Base-by-base conservation (phyloP, 2,888 invertebrate genomes). In the Lasioglossum vierecki region DNA sequence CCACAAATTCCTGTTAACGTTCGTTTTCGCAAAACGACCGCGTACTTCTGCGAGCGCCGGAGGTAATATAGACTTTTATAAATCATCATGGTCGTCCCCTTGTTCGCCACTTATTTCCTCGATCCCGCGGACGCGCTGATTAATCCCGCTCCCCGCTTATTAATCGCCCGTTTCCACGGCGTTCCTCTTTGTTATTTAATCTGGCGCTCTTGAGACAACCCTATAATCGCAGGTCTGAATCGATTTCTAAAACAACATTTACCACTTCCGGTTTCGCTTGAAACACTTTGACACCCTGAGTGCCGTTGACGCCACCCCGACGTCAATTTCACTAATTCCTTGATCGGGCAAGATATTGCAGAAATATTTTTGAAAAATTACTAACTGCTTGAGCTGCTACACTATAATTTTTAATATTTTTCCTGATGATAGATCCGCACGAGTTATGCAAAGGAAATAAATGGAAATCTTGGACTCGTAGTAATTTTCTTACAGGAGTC, bases 1-100 rank as follows among this genome's bases (percentile, higher is more conserved):
- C 82, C 79, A 82, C 74, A 84, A 86, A 80, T 89, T 87, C 80
- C 79, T 73, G 41, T 71, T 81, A 76, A 57, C 79, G 76, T 81
- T 83, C 77, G 80, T 84, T 88, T 86, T 77, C 80, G 73, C 49
- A 30, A 77, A 26, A 53, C 49, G 68, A 60, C 41, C 79, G 63
- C 63, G 63, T 75, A 81, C 57, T 66, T 63, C 76, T 57, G 60
- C 60, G 22, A 13, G 35, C 35, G 39, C 13, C 44, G 66, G 44
- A 63, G 22, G 63, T 15, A 35, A 35, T 30, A 78, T 6, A 44
- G 18, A 60, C 73, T 75, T 75, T 76, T 76, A 68, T 68, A 80
- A 79, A 79, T 78, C 18, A 57, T 44, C 57, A 26, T 13, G 26
- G n/a, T 26, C n/a, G 49, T 41, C n/a, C 72, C 41, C 46, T 46